These are phyloP conservation scores for Colius striatus DNA, from an alignment of 2,113 vertebrate species.

Conservation along the genomic window DNA sequence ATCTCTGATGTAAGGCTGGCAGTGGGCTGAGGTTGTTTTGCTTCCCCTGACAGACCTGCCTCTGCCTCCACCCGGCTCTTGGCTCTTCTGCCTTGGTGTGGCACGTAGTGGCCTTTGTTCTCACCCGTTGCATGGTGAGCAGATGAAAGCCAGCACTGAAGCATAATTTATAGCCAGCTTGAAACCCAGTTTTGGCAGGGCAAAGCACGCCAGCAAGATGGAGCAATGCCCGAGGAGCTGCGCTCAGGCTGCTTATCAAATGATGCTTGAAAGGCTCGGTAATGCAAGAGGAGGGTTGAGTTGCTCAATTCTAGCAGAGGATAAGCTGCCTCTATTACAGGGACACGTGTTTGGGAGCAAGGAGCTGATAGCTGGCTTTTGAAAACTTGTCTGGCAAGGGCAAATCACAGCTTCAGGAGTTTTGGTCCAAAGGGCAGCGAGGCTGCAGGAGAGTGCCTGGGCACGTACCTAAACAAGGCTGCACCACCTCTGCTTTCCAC, in stretches of 20 bases:
- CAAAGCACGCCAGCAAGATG: conserved; percentile 56
- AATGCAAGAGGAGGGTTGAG: conserved; percentile 40
- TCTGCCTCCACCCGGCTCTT: not conserved
- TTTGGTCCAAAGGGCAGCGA: not conserved
- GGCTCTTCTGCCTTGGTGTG: conserved; percentile 32
- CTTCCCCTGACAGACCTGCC: not conserved
- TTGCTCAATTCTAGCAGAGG: conserved; percentile 48
- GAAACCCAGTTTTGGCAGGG: conserved; percentile 47
- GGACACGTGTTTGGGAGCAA: conserved; percentile 46
- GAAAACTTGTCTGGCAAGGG: not conserved
- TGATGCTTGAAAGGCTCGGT: conserved; percentile 49
- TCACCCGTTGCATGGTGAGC: not conserved
- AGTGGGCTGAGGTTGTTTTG: not conserved
- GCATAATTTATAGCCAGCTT: conserved; percentile 45
- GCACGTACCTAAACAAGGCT: not conserved
- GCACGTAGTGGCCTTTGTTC: conserved; percentile 33
- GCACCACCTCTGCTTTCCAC: not conserved
- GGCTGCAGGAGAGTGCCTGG: not conserved
- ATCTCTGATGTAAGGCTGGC: not conserved
- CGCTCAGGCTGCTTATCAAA: conserved; percentile 55
- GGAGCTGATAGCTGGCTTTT: conserved; percentile 51
- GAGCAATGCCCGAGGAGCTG: conserved; percentile 55
- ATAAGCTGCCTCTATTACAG: conserved; percentile 39
- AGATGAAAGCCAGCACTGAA: conserved; percentile 30
- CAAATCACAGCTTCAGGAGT: not conserved